Percentiles rank a stretch among this genome's conserved stretches.
These are phyloP conservation scores for Phylloscopus whistleri DNA, from an alignment of 2,113 vertebrate genomes.

Conservation along the genomic window DNA sequence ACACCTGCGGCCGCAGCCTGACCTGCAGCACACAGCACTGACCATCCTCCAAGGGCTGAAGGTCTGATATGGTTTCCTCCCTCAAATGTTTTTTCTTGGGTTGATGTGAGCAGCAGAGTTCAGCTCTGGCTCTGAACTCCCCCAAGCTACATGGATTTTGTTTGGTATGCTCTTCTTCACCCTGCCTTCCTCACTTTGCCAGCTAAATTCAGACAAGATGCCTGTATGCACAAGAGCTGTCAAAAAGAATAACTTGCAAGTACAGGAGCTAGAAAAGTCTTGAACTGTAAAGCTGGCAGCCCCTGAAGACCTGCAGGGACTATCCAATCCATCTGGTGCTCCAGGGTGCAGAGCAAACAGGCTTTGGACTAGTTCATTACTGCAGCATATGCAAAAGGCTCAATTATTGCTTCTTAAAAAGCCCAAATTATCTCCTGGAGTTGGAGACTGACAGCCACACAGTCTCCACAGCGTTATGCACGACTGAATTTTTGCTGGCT, in stretches of 20 bases:
- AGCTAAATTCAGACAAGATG: neutral
- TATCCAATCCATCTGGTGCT: neutral
- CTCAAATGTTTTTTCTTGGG: neutral
- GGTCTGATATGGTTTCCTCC: neutral
- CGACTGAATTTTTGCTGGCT: neutral
- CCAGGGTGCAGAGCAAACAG: neutral
- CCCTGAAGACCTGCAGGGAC: neutral
- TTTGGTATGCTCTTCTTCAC: neutral
- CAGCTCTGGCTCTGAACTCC: neutral
- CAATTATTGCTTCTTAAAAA: constrained; percentile 40
- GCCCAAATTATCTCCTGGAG: constrained; percentile 44
- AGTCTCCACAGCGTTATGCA: neutral
- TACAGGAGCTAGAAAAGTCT: neutral
- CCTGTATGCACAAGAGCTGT: neutral
- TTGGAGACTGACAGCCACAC: neutral
- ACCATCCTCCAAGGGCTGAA: neutral
- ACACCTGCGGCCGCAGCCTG: neutral
- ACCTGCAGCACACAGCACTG: neutral
- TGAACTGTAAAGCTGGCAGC: neutral
- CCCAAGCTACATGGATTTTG: accelerated
- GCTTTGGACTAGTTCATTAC: constrained; percentile 4
- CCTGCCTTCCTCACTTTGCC: neutral
- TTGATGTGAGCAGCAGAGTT: neutral
- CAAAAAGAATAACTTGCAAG: neutral
- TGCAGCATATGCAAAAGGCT: neutral